phyloP scores from a whole-genome alignment of 2,113 vertebrate genomes.

The Hoplias malabaricus region DNA sequence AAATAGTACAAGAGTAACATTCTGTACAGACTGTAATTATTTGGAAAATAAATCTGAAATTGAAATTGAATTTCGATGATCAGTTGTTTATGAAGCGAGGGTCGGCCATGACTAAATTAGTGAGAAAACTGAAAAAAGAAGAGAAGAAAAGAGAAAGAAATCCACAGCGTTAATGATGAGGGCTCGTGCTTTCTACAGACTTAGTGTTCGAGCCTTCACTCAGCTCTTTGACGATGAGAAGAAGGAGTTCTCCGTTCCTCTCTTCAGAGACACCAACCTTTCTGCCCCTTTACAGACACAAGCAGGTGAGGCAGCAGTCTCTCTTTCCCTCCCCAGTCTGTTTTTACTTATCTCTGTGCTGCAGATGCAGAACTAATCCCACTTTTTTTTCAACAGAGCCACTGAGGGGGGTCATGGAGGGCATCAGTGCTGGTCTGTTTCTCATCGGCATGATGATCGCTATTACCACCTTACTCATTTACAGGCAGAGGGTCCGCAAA shows the following conservation, averaged over 20 bases:
- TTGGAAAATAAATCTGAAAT: not conserved
- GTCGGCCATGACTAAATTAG: too few species aligned
- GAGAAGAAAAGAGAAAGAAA: too few species aligned
- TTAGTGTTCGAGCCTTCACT: constrained; percentile 87
- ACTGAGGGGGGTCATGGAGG: constrained; percentile 88
- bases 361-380: not conserved
- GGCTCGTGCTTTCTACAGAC: constrained; percentile 61
- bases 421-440: constrained; percentile 89
- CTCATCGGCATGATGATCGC: constrained; percentile 86
- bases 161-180: not conserved
- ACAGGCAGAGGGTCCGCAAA: constrained; percentile 84
- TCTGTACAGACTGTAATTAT: too few species aligned
- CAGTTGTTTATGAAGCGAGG: too few species aligned
- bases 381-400: constrained; percentile 74
- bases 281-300: constrained; percentile 82
- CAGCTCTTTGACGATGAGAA: constrained; percentile 82
- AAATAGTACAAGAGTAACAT: too few species aligned
- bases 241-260: constrained; percentile 72
- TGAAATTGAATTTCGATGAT: too few species aligned
- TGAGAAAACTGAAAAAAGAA: too few species aligned
- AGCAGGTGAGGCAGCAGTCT: constrained; percentile 70
- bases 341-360: not conserved
- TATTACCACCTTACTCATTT: constrained; percentile 84
- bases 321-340: not conserved
- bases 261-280: constrained; percentile 85